A percentile compares a stretch with the other conserved stretches of the same genome.
Conservation (phyloP, 2,797 vertebrate genomes). For the Sebastes minor region DNA sequence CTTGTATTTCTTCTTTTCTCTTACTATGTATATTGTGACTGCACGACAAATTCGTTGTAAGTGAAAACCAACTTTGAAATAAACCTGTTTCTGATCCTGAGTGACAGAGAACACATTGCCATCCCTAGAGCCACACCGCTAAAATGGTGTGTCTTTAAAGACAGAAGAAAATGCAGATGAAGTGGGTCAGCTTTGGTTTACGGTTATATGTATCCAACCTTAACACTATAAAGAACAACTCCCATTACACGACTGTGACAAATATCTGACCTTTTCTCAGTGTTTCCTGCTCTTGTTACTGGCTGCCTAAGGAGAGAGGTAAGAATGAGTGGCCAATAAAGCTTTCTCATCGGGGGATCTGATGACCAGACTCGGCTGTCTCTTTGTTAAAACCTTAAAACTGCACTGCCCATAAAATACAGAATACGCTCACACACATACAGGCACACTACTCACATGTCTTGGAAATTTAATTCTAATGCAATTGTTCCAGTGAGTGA, state of each 20-base stretch:
- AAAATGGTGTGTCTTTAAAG: background rate
- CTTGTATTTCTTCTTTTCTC: background rate
- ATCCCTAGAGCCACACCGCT: background rate
- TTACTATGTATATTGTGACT: no score
- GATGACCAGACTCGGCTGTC: background rate
- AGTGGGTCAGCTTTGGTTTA: background rate
- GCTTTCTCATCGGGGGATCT: background rate
- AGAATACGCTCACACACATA: background rate
- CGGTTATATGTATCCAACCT: background rate
- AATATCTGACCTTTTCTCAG: constrained; percentile 52
- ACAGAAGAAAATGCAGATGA: background rate
- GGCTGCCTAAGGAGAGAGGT: constrained; percentile 11
- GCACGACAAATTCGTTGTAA: background rate
- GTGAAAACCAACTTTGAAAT: background rate
- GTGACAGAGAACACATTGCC: background rate
- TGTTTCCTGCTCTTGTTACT: constrained; percentile 11
- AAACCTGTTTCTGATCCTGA: background rate
- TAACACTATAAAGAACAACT: constrained; percentile 6
- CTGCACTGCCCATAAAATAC: background rate
- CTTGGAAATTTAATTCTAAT: background rate
- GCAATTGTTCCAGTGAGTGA: background rate
- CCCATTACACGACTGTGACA: constrained; percentile 29
- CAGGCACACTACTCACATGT: background rate
- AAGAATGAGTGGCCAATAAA: constrained; percentile 10
- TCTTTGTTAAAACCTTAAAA: constrained; percentile 34